These are phyloP conservation scores for Lasioglossum marginatum DNA, from an alignment of 2,888 invertebrate species.

Conservation along the genomic window DNA sequence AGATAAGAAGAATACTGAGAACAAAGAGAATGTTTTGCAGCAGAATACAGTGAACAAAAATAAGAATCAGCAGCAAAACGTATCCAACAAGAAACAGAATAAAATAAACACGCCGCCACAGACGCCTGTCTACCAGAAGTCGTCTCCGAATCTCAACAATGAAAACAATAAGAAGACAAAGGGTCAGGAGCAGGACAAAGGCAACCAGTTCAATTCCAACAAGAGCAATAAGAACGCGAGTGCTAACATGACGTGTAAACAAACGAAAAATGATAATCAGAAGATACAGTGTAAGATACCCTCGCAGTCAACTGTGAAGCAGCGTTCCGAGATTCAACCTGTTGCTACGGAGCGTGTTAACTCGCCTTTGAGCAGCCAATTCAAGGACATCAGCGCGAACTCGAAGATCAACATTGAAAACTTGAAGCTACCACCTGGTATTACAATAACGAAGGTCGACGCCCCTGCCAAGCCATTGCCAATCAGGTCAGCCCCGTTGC, in stretches of 20 bases:
- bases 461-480: slow-evolving; percentile 80
- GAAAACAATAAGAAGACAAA: slow-evolving; percentile 60
- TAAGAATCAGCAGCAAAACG: slow-evolving; percentile 67
- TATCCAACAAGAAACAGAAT: slow-evolving; percentile 66
- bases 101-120: slow-evolving; percentile 61
- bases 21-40: slow-evolving; percentile 77
- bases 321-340: slow-evolving; percentile 64
- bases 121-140: slow-evolving; percentile 56
- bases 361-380: slow-evolving; percentile 77
- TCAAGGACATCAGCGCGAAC: slow-evolving; percentile 74
- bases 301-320: slow-evolving; percentile 64
- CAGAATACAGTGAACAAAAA: slow-evolving; percentile 70
- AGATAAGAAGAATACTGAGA: slow-evolving; percentile 79
- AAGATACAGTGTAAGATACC: slow-evolving; percentile 68
- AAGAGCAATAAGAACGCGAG: slow-evolving; percentile 51
- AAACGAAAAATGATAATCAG: slow-evolving; percentile 71
- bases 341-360: slow-evolving; percentile 63
- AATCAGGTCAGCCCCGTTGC: slow-evolving; percentile 78
- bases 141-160: slow-evolving; percentile 44
- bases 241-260: slow-evolving; percentile 55
- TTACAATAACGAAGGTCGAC: slow-evolving; percentile 91
- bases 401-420: slow-evolving; percentile 82
- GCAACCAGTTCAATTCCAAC: slow-evolving; percentile 48
- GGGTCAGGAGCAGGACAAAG: slow-evolving; percentile 59
- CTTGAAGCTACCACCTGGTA: slow-evolving; percentile 90